Conservation (phyloP, 2,888 invertebrate species). For the Platycheirus albimanus region DNA sequence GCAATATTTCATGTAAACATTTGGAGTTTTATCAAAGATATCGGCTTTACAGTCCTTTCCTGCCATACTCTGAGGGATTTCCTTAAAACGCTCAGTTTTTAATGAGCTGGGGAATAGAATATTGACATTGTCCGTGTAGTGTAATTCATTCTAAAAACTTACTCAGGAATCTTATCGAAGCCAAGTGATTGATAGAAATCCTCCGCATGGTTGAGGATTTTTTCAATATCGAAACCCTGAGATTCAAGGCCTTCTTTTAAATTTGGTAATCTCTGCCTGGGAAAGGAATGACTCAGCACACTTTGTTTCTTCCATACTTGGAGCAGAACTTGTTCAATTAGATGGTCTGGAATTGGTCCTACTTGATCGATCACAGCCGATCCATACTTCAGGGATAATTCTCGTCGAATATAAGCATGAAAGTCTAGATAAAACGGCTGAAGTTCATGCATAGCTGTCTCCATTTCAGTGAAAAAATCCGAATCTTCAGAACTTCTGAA, state of each 20-base stretch:
- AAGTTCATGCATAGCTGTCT: constrained; percentile 87
- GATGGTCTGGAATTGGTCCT: constrained; percentile 89
- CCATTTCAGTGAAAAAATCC: constrained; percentile 87
- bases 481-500: constrained; percentile 83
- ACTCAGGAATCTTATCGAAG: constrained; percentile 71
- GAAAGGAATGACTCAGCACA: constrained; percentile 76
- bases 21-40: constrained; percentile 61
- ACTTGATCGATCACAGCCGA: constrained; percentile 84
- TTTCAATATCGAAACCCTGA: constrained; percentile 53
- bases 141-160: not conserved
- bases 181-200: constrained; percentile 80
- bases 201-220: constrained; percentile 79
- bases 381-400: constrained; percentile 87
- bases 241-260: constrained; percentile 83
- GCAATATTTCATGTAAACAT: constrained; percentile 84
- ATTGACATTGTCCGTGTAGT: no score
- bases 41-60: constrained; percentile 69
- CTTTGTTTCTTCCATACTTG: constrained; percentile 72
- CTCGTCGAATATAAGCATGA: constrained; percentile 89
- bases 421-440: constrained; percentile 90
- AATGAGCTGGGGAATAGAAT: constrained; percentile 68
- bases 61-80: constrained; percentile 72
- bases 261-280: constrained; percentile 82
- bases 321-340: constrained; percentile 84
- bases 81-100: constrained; percentile 67